Evolutionary conservation across 1,140 invertebrate species (phyloP).

Genomic region (Leptestheria dahalacensis): DNA sequence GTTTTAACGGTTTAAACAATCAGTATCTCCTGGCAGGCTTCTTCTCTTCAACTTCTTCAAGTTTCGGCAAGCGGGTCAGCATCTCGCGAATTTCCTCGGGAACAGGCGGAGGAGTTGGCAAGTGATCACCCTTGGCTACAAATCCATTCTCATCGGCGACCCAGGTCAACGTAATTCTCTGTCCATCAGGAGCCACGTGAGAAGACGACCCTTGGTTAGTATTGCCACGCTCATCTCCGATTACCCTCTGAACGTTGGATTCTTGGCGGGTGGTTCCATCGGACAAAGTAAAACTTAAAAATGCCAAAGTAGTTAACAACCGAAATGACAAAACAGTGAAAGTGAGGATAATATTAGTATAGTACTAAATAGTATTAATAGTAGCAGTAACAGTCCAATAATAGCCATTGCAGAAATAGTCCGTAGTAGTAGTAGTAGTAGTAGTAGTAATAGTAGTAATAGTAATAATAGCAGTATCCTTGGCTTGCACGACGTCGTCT

Average conservation of each 20-base stretch:
- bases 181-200: constrained; percentile 20
- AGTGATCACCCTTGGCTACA: constrained; percentile 21
- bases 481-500: no score
- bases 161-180: constrained; percentile 18
- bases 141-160: constrained; percentile 24
- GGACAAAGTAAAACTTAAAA: constrained; percentile 28
- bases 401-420: no score
- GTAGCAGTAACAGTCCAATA: no score
- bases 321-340: no score
- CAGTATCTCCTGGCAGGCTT: neutral
- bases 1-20: no score
- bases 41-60: neutral
- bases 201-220: constrained; percentile 27
- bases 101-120: constrained; percentile 18
- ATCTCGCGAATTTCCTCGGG: constrained; percentile 4
- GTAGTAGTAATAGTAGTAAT: no score
- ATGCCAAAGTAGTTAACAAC: neutral
- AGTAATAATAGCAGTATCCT: no score
- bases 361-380: no score
- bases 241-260: constrained; percentile 26
- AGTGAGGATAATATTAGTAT: no score
- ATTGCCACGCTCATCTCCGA: constrained; percentile 31
- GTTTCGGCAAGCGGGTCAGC: neutral
- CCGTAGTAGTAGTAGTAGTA: no score
- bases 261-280: constrained; percentile 12